phyloP scores from a whole-genome alignment of 2,797 vertebrate genomes.

The Melanotaenia boesemani region DNA sequence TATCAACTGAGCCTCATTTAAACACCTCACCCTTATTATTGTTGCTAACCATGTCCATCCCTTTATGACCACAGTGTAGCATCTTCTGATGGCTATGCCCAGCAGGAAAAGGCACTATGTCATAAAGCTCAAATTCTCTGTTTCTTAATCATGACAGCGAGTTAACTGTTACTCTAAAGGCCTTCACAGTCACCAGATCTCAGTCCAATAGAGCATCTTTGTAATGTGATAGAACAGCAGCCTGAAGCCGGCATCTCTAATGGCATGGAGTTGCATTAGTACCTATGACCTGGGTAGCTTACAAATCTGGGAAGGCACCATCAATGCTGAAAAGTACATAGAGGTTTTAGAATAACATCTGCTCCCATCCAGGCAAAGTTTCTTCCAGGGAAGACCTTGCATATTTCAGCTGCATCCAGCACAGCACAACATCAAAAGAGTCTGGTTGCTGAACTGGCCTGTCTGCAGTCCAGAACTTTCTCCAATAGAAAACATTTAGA shows the following conservation, averaged over 20 bases:
- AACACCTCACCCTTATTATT: too few relatives aligned
- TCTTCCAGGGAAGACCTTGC: background rate
- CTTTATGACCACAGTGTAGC: background rate
- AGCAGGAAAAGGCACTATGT: constrained; percentile 31
- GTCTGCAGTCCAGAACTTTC: too few relatives aligned
- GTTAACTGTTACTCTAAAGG: background rate
- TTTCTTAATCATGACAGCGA: constrained; percentile 16
- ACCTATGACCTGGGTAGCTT: too few relatives aligned
- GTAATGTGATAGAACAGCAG: background rate
- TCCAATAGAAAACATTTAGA: background rate
- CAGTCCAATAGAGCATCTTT: background rate
- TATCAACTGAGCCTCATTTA: too few relatives aligned
- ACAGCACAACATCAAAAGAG: background rate
- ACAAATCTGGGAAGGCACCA: too few relatives aligned
- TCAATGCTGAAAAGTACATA: too few relatives aligned
- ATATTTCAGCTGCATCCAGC: background rate
- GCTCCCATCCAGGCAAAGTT: background rate
- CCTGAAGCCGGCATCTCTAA: background rate
- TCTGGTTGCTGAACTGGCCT: background rate
- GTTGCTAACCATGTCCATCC: background rate
- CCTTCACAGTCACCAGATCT: too few relatives aligned
- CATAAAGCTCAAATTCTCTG: constrained; percentile 13
- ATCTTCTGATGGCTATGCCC: constrained; percentile 66
- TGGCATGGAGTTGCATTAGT: background rate
- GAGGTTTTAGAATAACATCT: background rate